A percentile compares a stretch with the other conserved stretches of the same genome.
Conservation (phyloP, 2,113 vertebrate genomes). For the Anhinga rufa region DNA sequence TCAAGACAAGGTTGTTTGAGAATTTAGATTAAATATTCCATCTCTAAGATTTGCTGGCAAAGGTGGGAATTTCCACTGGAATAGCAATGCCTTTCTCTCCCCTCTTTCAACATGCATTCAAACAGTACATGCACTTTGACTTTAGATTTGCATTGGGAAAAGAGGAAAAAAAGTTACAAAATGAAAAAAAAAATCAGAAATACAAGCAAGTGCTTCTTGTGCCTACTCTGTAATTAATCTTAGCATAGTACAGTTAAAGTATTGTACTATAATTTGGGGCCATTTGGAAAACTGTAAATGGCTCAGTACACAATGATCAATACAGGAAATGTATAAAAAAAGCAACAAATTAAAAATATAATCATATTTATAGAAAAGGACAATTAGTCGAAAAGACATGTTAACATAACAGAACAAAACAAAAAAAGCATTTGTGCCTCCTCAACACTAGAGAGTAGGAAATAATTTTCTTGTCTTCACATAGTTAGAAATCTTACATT, state of each 20-base stretch:
- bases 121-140: fast-evolving
- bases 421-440: fast-evolving
- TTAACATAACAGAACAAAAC: neutral
- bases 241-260: neutral
- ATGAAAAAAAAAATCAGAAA: neutral
- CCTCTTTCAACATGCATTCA: neutral
- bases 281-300: neutral
- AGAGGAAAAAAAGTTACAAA: neutral
- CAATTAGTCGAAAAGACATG: fast-evolving
- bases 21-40: neutral
- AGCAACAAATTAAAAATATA: neutral
- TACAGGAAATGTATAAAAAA: fast-evolving
- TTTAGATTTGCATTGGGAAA: neutral
- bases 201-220: neutral
- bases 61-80: neutral
- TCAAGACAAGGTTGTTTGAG: neutral
- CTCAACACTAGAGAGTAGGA: neutral
- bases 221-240: neutral
- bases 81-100: neutral
- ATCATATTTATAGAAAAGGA: neutral
- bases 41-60: neutral
- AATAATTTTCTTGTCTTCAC: neutral
- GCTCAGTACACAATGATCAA: neutral
- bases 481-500: neutral
- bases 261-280: neutral